A percentile compares a stretch with the other conserved stretches of the same genome.
phyloP scores from a whole-genome alignment of 2,888 invertebrate genomes.

The Drosophila bunnanda region DNA sequence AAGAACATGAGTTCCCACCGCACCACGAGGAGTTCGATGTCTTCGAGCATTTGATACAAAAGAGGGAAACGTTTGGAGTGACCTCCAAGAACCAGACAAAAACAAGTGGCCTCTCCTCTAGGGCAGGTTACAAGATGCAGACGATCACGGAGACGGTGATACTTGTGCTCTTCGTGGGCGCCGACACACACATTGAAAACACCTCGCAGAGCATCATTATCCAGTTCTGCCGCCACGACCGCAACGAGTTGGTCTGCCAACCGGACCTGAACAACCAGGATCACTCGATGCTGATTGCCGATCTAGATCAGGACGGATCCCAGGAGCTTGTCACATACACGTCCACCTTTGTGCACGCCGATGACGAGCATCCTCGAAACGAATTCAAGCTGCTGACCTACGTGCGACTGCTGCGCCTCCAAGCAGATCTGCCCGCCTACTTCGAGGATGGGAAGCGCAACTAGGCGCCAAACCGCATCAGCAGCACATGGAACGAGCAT shows the following conservation, averaged over 20 bases:
- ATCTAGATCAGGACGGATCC: constrained; percentile 90
- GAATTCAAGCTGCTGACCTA: constrained; percentile 88
- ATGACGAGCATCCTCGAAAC: constrained; percentile 73
- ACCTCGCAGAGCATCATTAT: constrained; percentile 91
- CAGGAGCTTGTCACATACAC: constrained; percentile 92
- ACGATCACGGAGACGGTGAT: constrained; percentile 90
- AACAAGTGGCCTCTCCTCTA: constrained; percentile 8
- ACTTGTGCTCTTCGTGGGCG: constrained; percentile 91
- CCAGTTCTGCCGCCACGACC: constrained; percentile 88
- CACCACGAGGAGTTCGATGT: constrained; percentile 73
- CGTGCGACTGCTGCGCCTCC: constrained; percentile 89
- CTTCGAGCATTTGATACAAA: constrained; percentile 80
- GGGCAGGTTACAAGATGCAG: constrained; percentile 83
- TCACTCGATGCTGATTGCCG: constrained; percentile 90
- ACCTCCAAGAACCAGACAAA: constrained; percentile 69
- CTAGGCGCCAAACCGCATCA: constrained; percentile 41
- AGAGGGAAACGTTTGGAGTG: constrained; percentile 76
- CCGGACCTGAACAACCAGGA: constrained; percentile 90
- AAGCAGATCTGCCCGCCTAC: constrained; percentile 90
- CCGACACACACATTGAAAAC: constrained; percentile 90
- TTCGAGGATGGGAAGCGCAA: constrained; percentile 85
- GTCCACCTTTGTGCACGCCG: constrained; percentile 86
- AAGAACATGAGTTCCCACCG: constrained; percentile 60
- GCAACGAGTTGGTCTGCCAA: constrained; percentile 87
- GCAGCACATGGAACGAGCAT: constrained; percentile 45